These are phyloP conservation scores for Tenebrosternarchus preto DNA, from an alignment of 2,113 vertebrate genomes.

Conservation along the genomic window DNA sequence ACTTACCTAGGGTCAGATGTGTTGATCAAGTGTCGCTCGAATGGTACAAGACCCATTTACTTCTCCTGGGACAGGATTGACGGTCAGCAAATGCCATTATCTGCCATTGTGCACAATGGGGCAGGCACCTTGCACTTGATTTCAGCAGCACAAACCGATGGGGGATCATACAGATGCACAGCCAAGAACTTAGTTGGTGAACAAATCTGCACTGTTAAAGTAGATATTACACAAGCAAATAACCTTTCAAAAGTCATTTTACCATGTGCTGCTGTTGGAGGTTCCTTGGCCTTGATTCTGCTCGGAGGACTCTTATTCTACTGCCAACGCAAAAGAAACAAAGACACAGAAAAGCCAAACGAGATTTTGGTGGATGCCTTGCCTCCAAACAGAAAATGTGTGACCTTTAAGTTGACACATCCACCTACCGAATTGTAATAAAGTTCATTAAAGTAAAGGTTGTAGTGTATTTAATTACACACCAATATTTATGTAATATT, in stretches of 20 bases:
- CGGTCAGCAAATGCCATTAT: neutral
- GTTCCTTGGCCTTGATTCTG: neutral
- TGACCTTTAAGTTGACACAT: too few relatives aligned
- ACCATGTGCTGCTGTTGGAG: slow-evolving; percentile 4
- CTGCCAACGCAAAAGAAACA: too few relatives aligned
- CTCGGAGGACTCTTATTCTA: neutral
- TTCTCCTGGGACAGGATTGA: neutral
- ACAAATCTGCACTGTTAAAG: neutral
- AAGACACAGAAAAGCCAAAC: too few relatives aligned
- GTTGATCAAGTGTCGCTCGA: neutral
- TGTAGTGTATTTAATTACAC: too few relatives aligned
- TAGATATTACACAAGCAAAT: neutral
- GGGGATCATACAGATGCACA: neutral
- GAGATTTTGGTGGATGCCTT: neutral
- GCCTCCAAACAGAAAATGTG: neutral
- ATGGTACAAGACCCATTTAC: neutral
- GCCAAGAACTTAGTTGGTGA: neutral
- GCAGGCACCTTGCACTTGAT: neutral
- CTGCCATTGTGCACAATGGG: neutral
- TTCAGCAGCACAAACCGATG: too few relatives aligned
- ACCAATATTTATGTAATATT: too few relatives aligned
- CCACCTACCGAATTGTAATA: too few relatives aligned
- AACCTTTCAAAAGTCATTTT: neutral
- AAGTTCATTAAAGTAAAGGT: too few relatives aligned
- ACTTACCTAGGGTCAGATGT: slow-evolving; percentile 11